phyloP scores from a whole-genome alignment of 2,888 invertebrate species.

The Linyphia triangularis region DNA sequence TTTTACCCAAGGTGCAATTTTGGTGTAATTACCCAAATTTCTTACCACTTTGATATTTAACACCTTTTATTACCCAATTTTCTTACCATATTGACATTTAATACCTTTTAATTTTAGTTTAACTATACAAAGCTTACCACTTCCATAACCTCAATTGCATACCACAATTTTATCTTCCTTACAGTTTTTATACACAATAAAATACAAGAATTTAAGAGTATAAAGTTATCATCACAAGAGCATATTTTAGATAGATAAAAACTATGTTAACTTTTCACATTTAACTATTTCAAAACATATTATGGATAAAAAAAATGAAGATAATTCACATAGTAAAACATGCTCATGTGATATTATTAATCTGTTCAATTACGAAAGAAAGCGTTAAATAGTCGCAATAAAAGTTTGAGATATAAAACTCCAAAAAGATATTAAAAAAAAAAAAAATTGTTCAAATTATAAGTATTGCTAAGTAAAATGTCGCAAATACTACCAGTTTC shows the following conservation, averaged over 20 bases:
- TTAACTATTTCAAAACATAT: no score
- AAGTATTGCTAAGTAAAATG: no score
- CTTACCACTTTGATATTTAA: slow-evolving; percentile 1
- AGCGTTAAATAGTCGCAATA: no score
- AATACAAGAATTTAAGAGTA: background rate
- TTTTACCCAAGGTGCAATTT: background rate
- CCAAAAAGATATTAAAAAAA: no score
- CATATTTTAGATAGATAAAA: no score
- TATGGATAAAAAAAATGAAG: no score
- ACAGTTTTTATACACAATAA: slow-evolving; percentile 1
- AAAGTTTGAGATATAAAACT: no score
- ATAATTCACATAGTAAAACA: background rate
- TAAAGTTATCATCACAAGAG: background rate
- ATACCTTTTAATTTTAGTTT: background rate
- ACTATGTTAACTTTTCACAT: no score
- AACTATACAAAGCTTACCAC: slow-evolving; percentile 32
- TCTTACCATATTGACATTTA: background rate
- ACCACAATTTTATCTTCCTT: slow-evolving; percentile 64
- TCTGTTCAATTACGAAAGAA: no score
- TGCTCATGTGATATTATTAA: no score
- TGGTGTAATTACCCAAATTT: slow-evolving; percentile 4
- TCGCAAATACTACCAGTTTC: no score
- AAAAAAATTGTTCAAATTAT: no score
- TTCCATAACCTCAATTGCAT: slow-evolving; percentile 1
- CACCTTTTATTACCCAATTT: background rate